A percentile compares a stretch with the other conserved stretches of the same genome.
Evolutionary conservation across 1,140 invertebrate genomes (phyloP).

Genomic region (Melanaphis sacchari): DNA sequence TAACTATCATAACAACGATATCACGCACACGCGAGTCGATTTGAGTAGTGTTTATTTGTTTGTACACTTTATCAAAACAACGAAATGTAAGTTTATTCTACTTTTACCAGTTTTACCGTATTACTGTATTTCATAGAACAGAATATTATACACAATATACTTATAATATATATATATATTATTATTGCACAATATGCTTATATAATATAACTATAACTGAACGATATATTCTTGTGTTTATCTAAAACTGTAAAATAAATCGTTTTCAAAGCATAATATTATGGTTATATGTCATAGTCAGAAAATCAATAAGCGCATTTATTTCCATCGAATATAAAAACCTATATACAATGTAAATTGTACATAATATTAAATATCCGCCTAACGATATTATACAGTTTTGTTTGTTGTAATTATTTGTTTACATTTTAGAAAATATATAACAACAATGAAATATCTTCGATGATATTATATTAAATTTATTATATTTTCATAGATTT

Average conservation of each 20-base stretch:
- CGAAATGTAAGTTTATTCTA: neutral
- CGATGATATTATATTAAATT: neutral
- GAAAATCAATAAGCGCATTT: neutral
- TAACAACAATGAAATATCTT: neutral
- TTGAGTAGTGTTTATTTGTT: neutral
- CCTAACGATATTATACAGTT: neutral
- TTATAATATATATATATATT: too few relatives aligned
- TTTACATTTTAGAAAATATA: neutral
- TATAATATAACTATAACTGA: neutral
- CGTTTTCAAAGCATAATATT: neutral
- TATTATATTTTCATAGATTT: neutral
- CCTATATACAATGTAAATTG: too few relatives aligned
- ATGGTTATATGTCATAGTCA: neutral
- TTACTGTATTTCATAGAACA: neutral
- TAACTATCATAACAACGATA: neutral
- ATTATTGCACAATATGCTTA: neutral
- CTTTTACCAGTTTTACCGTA: neutral
- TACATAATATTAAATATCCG: neutral
- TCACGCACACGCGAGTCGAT: neutral
- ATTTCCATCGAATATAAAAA: neutral
- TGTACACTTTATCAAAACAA: neutral
- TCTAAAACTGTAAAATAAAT: neutral
- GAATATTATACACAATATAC: neutral
- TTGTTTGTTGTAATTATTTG: neutral
- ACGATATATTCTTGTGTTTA: neutral